phyloP scores from a whole-genome alignment of 2,888 invertebrate genomes.

The Eledone cirrhosa region DNA sequence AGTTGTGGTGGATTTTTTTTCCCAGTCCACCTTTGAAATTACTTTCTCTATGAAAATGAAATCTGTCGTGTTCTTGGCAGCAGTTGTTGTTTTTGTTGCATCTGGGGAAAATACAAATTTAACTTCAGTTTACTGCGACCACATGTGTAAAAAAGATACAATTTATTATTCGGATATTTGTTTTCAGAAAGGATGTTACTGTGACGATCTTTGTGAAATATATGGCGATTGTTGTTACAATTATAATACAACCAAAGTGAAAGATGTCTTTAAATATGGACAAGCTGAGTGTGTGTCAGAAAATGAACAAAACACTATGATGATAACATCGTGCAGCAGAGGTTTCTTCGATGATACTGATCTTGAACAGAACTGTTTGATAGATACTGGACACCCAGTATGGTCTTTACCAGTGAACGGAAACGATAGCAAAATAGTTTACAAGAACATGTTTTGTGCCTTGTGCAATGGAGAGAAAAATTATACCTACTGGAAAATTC shows the following conservation, averaged over 20 bases:
- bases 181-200: not conserved
- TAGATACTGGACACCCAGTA: not conserved
- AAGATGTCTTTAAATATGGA: no score
- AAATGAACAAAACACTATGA: not conserved
- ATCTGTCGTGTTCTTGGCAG: no score
- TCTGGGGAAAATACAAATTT: no score
- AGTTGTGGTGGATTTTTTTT: no score
- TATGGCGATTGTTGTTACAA: not conserved
- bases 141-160: no score
- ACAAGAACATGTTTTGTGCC: not conserved
- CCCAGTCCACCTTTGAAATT: no score
- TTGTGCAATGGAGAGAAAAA: not conserved
- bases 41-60: no score
- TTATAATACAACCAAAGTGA: not conserved
- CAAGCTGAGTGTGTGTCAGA: not conserved
- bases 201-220: not conserved
- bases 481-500: not conserved
- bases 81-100: no score
- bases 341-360: not conserved
- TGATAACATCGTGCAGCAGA: not conserved
- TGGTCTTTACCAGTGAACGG: not conserved
- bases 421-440: not conserved
- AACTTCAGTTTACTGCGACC: no score
- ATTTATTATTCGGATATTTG: no score
- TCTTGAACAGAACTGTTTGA: not conserved